Evolutionary conservation across 2,888 invertebrate species (phyloP).

Genomic region (Geophilus truncorum): DNA sequence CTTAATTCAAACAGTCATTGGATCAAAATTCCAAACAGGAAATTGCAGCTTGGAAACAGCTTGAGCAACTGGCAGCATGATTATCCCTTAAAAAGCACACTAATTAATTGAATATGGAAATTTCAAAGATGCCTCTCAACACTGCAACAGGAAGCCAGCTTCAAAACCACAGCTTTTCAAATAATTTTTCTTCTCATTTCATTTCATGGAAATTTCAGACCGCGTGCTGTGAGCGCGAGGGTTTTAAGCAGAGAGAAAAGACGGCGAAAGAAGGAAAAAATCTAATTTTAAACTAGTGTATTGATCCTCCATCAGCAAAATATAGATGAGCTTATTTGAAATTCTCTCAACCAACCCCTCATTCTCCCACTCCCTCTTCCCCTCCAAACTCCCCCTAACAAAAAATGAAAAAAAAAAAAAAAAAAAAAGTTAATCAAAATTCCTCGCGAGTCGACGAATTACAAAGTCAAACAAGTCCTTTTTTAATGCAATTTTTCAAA

Average conservation of each 20-base stretch:
- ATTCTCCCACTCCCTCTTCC: too few species aligned
- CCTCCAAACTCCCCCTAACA: too few species aligned
- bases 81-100: neutral
- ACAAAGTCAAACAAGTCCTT: neutral
- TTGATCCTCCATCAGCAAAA: constrained; percentile 10
- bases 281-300: constrained; percentile 10
- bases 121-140: neutral
- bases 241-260: neutral
- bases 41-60: neutral
- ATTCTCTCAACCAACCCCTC: neutral
- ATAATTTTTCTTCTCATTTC: constrained; percentile 10
- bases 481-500: neutral
- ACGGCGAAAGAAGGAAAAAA: neutral
- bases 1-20: neutral
- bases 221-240: neutral
- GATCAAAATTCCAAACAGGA: neutral
- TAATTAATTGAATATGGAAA: neutral
- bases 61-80: neutral
- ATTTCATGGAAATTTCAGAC: constrained; percentile 10
- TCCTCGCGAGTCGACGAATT: neutral
- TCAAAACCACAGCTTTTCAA: neutral
- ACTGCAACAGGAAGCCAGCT: neutral
- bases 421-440: neutral
- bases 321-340: neutral
- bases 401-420: too few species aligned